Evolutionary conservation across 1,140 invertebrate species (phyloP).

Genomic region (Maconellicoccus hirsutus): DNA sequence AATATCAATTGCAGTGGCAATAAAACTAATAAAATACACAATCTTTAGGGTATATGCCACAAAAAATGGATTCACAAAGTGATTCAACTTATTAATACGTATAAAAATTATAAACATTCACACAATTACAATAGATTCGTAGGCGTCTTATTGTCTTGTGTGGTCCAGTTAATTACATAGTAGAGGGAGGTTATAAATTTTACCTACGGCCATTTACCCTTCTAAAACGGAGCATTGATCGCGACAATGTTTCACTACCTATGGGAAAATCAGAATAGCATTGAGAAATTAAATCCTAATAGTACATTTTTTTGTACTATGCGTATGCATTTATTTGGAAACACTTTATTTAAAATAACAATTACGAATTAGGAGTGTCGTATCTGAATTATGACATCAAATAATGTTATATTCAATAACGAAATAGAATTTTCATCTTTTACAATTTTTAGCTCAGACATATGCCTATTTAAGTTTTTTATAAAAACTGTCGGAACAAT

Average conservation of each 20-base stretch:
- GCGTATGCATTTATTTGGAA: background rate
- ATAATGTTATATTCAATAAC: background rate
- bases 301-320: background rate
- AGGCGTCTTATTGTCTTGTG: background rate
- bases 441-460: too few species aligned
- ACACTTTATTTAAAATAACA: too few species aligned
- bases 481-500: too few species aligned
- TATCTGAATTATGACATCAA: background rate
- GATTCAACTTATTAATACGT: too few species aligned
- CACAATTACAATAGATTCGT: background rate
- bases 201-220: background rate
- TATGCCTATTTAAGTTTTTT: too few species aligned
- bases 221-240: background rate
- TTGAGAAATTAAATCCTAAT: background rate
- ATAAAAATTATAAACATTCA: background rate
- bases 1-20: too few species aligned
- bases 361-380: background rate
- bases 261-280: background rate
- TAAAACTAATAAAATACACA: too few species aligned
- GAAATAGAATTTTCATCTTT: background rate
- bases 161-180: background rate
- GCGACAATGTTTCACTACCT: background rate
- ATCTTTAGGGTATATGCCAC: too few species aligned
- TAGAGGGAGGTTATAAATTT: conserved; percentile 5
- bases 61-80: too few species aligned